These are phyloP conservation scores for Halichondria panicea DNA, from an alignment of 37 sponge, comb jelly and placozoan species.

Conservation along the genomic window DNA sequence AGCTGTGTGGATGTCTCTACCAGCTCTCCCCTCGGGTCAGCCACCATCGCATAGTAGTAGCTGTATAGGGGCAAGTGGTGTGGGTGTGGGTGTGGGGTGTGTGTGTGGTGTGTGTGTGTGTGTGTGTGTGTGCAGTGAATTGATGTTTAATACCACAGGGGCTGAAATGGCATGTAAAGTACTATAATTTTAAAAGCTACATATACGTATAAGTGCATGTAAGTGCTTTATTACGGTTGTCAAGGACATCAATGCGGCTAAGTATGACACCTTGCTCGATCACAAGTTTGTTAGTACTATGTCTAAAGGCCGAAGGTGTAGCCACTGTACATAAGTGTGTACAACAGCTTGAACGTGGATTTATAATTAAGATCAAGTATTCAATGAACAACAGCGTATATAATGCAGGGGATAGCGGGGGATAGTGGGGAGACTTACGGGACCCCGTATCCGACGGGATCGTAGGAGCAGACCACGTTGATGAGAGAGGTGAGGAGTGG, in stretches of 20 bases:
- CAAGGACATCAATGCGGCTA: too few species aligned
- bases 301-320: too few species aligned
- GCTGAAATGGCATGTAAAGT: background rate
- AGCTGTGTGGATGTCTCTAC: conserved; percentile 82
- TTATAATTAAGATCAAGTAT: too few species aligned
- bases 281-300: too few species aligned
- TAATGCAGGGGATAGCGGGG: too few species aligned
- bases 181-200: too few species aligned
- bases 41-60: conserved; percentile 86
- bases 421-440: conserved; percentile 66
- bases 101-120: conserved; percentile 7
- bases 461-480: conserved; percentile 85
- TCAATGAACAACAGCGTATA: too few species aligned
- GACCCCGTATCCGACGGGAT: conserved; percentile 94
- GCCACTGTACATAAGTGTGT: too few species aligned
- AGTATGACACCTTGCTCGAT: too few species aligned
- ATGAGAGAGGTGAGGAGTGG: conserved; percentile 90
- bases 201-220: background rate
- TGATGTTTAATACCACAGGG: background rate
- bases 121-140: conserved; percentile 9
- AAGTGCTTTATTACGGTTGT: too few species aligned
- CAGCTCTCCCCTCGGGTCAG: conserved; percentile 77
- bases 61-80: conserved; percentile 31
- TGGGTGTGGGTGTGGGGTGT: conserved; percentile 8
- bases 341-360: too few species aligned